Base-by-base conservation (phyloP, 2,888 invertebrate genomes). In the Graphium colonna region DNA sequence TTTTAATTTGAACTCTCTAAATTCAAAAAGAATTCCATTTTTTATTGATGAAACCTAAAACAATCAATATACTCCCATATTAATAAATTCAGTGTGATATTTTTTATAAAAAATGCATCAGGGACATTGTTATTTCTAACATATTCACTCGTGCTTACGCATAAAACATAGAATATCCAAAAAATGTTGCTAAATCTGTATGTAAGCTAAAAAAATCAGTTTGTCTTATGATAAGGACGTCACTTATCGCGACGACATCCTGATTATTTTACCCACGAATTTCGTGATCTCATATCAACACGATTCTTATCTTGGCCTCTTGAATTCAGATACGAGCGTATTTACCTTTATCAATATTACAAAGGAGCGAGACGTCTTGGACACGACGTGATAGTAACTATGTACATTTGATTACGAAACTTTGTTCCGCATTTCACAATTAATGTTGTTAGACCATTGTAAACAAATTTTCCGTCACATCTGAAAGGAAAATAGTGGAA, bases 251-350 rank as follows among this genome's bases (percentile, higher is more conserved):
- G 52, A 45, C 64, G 71, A 77, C 81, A 82, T 84, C 80, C 83
- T 81, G 77, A 80, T 81, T 80, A 53, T 81, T 79, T 80, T 75
- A 74, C 69, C 65, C 73, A 74, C 62, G 76, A 78, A 79, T 81
- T 78, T 77, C 72, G 75, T 78, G 63, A 71, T 63, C 67, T 67
- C 68, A 56, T 75, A 74, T 78, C 79, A 85, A 85, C 81, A 83
- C 51, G 63, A 69, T 70, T 67, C 68, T 82, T 86, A 85, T 85
- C 85, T 70, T 55, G 59, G 62, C 63, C 67, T 70, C 69, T 73
- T 61, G 64, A 64, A 69, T 75, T 68, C 69, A 74, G 45, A 73
- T 69, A 72, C 68, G 67, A 70, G 28, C 40, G 13, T 46, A 38
- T 51, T 74, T 66, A 63, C 58, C 62, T 72, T 79, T 83, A 83